Base-by-base conservation (phyloP, 2,113 vertebrate genomes). In the Catharus minimus region DNA sequence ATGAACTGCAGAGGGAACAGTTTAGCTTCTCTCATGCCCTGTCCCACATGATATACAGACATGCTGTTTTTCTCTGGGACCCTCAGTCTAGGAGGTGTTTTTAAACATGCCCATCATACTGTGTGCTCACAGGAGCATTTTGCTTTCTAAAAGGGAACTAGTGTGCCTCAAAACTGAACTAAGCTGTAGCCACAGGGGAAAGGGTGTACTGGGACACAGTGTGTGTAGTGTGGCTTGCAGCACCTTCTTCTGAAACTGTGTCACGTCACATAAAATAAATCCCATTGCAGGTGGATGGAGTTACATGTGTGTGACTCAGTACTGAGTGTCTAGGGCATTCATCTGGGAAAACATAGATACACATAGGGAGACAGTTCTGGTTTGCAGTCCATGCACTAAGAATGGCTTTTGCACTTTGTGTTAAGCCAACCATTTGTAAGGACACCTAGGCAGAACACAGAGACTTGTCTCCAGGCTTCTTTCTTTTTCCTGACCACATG, bases 201-300 rank as follows among this genome's bases (percentile, higher is more conserved):
- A 28, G 24, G 22, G 16, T 28, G 3, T 75, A 44, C 24, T 1
- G 8, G 33, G 50, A 10, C 0, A 3, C 22, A 23, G 13, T 0
- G 0, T 20, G 53, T 66, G 33, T 11, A 73, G 18, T 23, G 24
- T 24, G 41, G 28, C 21, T 53, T 2, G 0, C 38, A 55, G 46
- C 33, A 41, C 14, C 33, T 82, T 64, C 46, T 87, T 8, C 38
- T 57, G 67, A 62, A 73, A 26, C 33, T 49, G 12, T 46, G 30
- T 38, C 46, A 7, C 0, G 1, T 55, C 32, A 39, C 0, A 0
- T 30, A 14, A 61, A 58, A 33, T 43, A 58, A 64, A 49, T 60
- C 22, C 11, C 4, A 2, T 23, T 65, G 27, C 22, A 32, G 7
- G 11, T 15, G 33, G 8, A 15, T 20, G 36, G 27, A 46, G 46